Conservation (phyloP, 2,113 vertebrate species). For the Nicator chloris region DNA sequence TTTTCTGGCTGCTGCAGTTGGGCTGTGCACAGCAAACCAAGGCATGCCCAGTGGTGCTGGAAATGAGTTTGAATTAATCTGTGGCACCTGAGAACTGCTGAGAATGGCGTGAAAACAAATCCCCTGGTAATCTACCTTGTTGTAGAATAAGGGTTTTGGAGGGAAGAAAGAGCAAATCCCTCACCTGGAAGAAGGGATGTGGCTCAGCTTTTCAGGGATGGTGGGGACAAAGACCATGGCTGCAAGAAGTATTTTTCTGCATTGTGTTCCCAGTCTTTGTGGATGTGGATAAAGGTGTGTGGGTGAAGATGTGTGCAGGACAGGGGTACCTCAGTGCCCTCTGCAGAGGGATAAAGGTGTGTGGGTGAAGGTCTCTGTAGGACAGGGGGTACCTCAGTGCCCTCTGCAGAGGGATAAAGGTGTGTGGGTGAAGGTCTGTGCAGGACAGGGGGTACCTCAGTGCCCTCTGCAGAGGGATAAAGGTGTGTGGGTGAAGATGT, state of each 20-base stretch:
- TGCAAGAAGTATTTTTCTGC: fast-evolving
- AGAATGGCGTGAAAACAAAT: neutral
- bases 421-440: no score
- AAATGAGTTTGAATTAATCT: neutral
- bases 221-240: fast-evolving
- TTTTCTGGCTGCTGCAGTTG: neutral
- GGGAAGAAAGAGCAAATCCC: neutral
- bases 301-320: no score
- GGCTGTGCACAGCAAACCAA: neutral
- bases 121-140: fast-evolving
- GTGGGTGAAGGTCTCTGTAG: no score
- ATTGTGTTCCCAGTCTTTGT: fast-evolving
- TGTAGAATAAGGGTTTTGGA: neutral
- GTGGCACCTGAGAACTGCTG: neutral
- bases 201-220: neutral
- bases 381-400: no score
- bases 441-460: no score
- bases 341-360: no score
- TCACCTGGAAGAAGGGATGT: neutral
- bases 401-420: no score
- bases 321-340: no score
- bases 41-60: neutral
- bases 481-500: no score
- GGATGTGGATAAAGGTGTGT: neutral
- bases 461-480: no score